phyloP scores from a whole-genome alignment of 1,140 invertebrate genomes.

The Acyrthosiphon pisum region DNA sequence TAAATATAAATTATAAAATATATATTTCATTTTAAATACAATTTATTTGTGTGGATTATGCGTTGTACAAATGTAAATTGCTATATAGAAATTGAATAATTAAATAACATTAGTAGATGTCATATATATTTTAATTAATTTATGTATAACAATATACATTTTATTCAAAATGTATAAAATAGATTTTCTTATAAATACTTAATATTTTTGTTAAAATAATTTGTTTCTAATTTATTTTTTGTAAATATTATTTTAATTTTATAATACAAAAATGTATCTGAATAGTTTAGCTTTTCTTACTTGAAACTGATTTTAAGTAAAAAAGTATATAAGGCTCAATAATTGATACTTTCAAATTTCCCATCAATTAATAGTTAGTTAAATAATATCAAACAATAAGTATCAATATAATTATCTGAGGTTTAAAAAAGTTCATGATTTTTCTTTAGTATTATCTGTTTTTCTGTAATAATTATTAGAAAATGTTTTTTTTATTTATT shows the following conservation, averaged over 20 bases:
- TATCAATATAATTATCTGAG: no score
- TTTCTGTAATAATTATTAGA: neutral
- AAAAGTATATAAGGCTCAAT: neutral
- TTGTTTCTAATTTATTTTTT: neutral
- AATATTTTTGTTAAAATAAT: neutral
- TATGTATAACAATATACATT: neutral
- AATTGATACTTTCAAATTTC: neutral
- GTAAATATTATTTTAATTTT: neutral
- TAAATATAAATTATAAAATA: neutral
- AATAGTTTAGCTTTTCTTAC: neutral
- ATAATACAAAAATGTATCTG: neutral
- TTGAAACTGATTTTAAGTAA: neutral
- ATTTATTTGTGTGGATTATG: neutral
- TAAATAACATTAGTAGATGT: neutral
- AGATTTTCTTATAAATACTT: constrained; percentile 4
- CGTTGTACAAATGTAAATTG: neutral
- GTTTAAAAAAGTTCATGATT: neutral
- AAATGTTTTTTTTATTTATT: neutral
- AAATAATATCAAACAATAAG: no score
- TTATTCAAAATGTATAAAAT: neutral
- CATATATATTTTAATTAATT: neutral
- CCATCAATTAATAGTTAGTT: no score
- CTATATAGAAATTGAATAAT: neutral
- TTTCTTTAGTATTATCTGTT: neutral
- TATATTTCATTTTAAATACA: neutral